phyloP scores from a whole-genome alignment of 2,888 invertebrate genomes.

The Resseliella maxima region DNA sequence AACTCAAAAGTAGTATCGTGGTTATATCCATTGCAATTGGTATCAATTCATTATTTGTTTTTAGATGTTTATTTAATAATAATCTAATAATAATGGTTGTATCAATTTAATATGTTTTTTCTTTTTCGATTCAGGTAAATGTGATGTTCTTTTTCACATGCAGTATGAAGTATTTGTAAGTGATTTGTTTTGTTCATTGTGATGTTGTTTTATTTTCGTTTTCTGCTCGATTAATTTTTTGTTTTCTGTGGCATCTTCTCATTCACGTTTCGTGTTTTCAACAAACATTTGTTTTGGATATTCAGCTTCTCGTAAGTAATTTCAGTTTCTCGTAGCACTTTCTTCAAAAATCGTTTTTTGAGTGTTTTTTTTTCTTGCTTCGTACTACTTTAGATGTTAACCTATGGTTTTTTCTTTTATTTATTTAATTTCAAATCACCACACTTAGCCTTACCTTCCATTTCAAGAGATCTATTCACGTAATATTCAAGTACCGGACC shows the following conservation, averaged over 20 bases:
- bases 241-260: background rate
- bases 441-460: too few relatives aligned
- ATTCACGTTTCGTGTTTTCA: background rate
- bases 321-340: background rate
- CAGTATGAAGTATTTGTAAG: background rate
- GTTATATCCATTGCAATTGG: background rate
- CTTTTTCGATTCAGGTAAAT: constrained; percentile 38
- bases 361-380: background rate
- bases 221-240: constrained; percentile 41
- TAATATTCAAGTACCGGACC: too few relatives aligned
- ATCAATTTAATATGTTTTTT: constrained; percentile 11
- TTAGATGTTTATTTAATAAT: constrained; percentile 44
- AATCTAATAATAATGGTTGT: constrained; percentile 43
- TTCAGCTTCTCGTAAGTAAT: background rate
- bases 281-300: too few relatives aligned
- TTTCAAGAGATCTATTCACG: too few relatives aligned
- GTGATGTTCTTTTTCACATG: background rate
- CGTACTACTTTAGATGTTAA: background rate
- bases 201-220: background rate
- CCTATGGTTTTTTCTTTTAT: background rate
- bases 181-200: background rate
- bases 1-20: background rate
- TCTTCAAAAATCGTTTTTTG: background rate
- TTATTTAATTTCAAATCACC: background rate
- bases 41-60: constrained; percentile 36